Evolutionary conservation across 2,113 vertebrate species (phyloP), one percentile per base, ranked within the genome.

Genomic region (Ciconia stormi): DNA sequence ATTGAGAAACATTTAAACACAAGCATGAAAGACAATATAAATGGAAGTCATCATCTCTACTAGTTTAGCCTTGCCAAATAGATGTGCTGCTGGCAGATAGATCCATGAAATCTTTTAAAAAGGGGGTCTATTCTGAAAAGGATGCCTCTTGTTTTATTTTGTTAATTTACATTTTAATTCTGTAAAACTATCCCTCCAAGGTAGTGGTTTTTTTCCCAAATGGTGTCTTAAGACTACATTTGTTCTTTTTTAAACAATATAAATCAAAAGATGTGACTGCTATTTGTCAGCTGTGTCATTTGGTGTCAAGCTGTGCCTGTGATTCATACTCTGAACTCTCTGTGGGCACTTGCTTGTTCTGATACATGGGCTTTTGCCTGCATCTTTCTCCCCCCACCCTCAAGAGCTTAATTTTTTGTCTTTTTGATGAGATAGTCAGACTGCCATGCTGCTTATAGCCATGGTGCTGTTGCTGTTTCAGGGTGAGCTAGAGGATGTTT

Each of bases 121-220:
- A 38, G 9, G 15, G 14, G 1, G 4, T 67, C 36, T 67, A 3
- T 65, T 85, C n/a, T 61, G 40, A 76, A 95, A 91, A 77, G 5
- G 11, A n/a, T 61, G 7, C 14, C 6, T 78, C 27, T 50, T 69
- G 18, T 11, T 82, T 88, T 62, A 50, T 86, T 91, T 96, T 69
- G 15, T 66, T 69, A 49, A 69, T 50, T 82, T 89, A 16, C 25
- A n/a, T 77, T 71, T 74, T 88, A 72, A 6, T 87, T 82, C 23
- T 49, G 22, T 82, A 70, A 58, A 93, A 32, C 21, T 61, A 9
- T 10, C 2, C 5, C 40, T 80, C 13, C 15, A 71, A 30, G 7
- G 18, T 58, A 10, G 18, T 56, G 25, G 1, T 0, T 5, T 46
- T 67, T 62, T 46, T 3, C 6, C 1, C 38, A 5, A 3, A 12